Evolutionary conservation across 2,888 invertebrate genomes (phyloP), one percentile per base, ranked within the genome.

Genomic region (Chymomyza caudatula): DNA sequence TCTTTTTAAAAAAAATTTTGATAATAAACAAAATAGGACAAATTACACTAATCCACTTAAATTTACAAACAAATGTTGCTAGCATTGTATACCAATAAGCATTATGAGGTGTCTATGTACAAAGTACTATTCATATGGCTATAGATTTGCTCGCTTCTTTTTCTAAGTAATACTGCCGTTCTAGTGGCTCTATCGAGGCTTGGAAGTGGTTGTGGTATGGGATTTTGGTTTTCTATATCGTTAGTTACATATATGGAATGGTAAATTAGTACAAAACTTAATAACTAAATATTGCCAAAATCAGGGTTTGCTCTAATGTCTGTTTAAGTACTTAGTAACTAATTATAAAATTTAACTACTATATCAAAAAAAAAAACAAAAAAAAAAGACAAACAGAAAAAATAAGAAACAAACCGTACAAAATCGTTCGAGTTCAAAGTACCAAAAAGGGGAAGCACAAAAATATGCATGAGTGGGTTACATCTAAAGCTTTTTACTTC

Each of bases 401-500:
- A 37, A 11, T 29, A 25, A 65, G 52, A 15, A 29, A 49, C 13
- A 43, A 57, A 57, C n/a, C 22, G n/a, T 2, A 20, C 51, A 60
- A 64, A 63, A 69, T 59, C 73, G 68, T 69, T 76, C 55, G 57
- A 37, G 52, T 69, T 58, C 61, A 63, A 64, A 60, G 69, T 69
- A 60, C 67, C 42, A 43, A 19, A 4, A 17, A 20, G 29, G 42
- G n/a, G n/a, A 19, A 60, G 42, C 60, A 42, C 53, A 54, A 23
- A n/a, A 22, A 17, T 13, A n/a, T 56, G 53, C 61, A 62, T 17
- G 47, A 19, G 47, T 64, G 61, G 42, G 47, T 11, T 49, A 5
- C 59, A 52, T 49, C 44, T 82, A 89, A 64, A 89, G 76, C 77
- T 89, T 89, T 76, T 89, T 89, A 57, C 85, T 86, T 62, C 88